Percentiles rank a stretch among this genome's conserved stretches.
These are phyloP conservation scores for Telenomus remus DNA, from an alignment of 1,140 invertebrate genomes.

Conservation along the genomic window DNA sequence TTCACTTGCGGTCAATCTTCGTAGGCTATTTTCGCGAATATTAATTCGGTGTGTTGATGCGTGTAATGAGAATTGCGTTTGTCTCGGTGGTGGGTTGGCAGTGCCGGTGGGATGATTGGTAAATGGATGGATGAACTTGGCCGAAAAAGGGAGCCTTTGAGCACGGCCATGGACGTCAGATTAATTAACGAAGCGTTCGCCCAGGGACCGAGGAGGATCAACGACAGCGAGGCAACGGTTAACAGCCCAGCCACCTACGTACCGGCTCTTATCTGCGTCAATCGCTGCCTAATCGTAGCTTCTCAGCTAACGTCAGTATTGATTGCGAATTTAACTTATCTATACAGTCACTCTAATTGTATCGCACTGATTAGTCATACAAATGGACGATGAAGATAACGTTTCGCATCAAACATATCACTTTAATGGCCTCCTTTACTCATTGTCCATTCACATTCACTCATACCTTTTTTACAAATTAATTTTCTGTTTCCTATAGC, in stretches of 20 bases:
- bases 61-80: neutral
- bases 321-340: conserved; percentile 51
- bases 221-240: conserved; percentile 60
- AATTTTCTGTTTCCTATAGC: neutral
- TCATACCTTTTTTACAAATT: conserved; percentile 15
- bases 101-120: conserved; percentile 47
- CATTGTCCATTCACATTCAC: neutral
- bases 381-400: conserved; percentile 45
- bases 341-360: conserved; percentile 39
- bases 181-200: conserved; percentile 73
- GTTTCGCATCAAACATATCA: conserved; percentile 21
- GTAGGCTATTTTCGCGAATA: no score
- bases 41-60: no score
- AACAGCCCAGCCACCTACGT: conserved; percentile 40
- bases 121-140: conserved; percentile 69
- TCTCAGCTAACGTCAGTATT: conserved; percentile 37
- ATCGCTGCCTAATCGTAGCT: conserved; percentile 36
- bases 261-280: conserved; percentile 56
- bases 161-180: conserved; percentile 67
- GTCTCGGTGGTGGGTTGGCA: neutral
- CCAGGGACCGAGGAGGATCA: conserved; percentile 66
- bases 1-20: no score
- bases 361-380: conserved; percentile 35
- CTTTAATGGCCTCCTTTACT: conserved; percentile 25
- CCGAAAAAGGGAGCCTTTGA: conserved; percentile 70